Base-by-base conservation (phyloP, 2,888 invertebrate species). In the Drosophila antonietae region DNA sequence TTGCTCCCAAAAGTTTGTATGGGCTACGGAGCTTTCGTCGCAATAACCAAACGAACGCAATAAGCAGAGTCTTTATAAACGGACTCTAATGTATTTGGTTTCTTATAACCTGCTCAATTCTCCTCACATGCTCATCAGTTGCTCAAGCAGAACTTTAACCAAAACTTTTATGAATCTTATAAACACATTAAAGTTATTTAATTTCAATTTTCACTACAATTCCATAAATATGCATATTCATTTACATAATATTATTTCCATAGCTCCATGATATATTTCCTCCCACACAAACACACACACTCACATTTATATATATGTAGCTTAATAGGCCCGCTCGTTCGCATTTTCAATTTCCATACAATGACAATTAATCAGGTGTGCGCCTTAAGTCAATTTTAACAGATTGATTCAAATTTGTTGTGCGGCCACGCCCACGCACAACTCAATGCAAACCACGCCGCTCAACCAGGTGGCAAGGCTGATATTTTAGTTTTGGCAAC, bases 321-420 rank as follows among this genome's bases (percentile, higher is more conserved):
- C 35, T 20, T 20, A 37, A 51, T 69, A 49, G 67, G 51, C 15
- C 23, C 3, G 51, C 18, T 51, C 39, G 31, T 18, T 49, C 8
- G 28, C 31, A 59, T 23, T 55, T 33, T 66, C 53, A 55, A 65
- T 79, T 75, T 58, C 49, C 49, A 56, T 64, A 58, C 75, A 74
- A 68, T 84, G 73, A 73, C 75, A 85, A 88, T 86, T 90, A 86
- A 90, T 86, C 89, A 86, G 78, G 73, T 69, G 75, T 72, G 70
- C 86, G 88, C 86, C 89, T 74, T 75, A 88, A 88, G 90, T 83
- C 86, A 85, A 80, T 86, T 90, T 83, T 87, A 83, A 77, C 83
- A 90, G 86, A 90, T 86, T 90, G 86, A 90, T 86, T 88, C 90
- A 78, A 87, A 88, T 88, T 88, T 79, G 83, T 75, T 88, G 73